phyloP scores from a whole-genome alignment of 2,888 invertebrate genomes.

The Deilephila elpenor region DNA sequence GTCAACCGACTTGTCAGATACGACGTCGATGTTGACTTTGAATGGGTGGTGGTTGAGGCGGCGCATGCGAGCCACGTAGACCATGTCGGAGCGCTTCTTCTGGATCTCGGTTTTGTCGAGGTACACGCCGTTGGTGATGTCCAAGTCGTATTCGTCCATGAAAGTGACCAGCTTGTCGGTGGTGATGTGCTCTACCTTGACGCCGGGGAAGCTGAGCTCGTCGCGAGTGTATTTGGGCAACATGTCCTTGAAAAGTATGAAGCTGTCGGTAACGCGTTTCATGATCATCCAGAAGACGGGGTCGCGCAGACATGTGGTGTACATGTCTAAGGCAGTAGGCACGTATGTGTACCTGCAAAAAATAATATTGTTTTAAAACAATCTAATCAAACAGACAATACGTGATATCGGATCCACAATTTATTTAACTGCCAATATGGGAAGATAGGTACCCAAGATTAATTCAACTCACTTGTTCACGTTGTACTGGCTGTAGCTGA shows the following conservation, averaged over 20 bases:
- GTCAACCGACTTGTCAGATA: conserved; percentile 83
- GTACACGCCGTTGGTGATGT: conserved; percentile 86
- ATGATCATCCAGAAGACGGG: conserved; percentile 89
- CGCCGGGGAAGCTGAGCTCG: conserved; percentile 86
- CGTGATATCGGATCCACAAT: too few relatives aligned
- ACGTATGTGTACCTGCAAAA: conserved; percentile 71
- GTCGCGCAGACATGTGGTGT: conserved; percentile 88
- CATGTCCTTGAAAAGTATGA: conserved; percentile 85
- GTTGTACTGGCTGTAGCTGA: conserved; percentile 71
- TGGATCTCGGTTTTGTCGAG: conserved; percentile 77
- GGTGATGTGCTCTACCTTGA: conserved; percentile 85
- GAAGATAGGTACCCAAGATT: too few relatives aligned
- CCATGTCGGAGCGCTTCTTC: conserved; percentile 76
- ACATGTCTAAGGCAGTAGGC: conserved; percentile 87
- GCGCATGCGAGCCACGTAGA: conserved; percentile 83
- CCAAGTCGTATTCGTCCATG: conserved; percentile 88
- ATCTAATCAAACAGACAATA: too few relatives aligned
- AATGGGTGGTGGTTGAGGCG: conserved; percentile 88
- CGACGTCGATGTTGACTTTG: conserved; percentile 83
- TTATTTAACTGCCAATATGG: too few relatives aligned
- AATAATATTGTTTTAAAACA: background rate
- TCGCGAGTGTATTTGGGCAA: conserved; percentile 85
- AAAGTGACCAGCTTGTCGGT: conserved; percentile 88
- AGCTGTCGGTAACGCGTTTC: conserved; percentile 84
- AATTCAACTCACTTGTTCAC: conserved; percentile 66